A percentile compares a stretch with the other conserved stretches of the same genome.
phyloP scores from a whole-genome alignment of 1,140 invertebrate genomes.

The Drosophila tsacasi region DNA sequence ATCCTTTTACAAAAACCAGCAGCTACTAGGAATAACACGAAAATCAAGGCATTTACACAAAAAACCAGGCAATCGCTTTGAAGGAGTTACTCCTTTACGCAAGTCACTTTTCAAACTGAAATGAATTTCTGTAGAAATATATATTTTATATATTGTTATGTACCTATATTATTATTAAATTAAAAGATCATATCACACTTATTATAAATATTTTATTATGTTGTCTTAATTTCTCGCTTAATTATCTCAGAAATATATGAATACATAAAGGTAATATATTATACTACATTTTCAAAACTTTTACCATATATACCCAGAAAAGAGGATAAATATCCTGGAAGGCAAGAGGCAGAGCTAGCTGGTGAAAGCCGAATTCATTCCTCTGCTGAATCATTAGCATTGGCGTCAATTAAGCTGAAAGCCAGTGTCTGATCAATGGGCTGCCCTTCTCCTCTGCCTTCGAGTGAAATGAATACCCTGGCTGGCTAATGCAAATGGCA shows the following conservation, averaged over 20 bases:
- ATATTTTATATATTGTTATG: neutral
- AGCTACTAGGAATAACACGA: neutral
- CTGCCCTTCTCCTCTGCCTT: neutral
- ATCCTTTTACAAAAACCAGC: neutral
- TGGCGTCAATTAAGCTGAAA: constrained; percentile 25
- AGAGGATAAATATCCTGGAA: neutral
- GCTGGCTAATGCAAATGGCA: constrained; percentile 25
- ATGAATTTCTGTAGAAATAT: neutral
- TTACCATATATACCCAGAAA: neutral
- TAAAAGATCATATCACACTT: neutral
- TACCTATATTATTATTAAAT: neutral
- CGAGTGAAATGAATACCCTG: constrained; percentile 19
- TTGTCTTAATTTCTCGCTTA: neutral
- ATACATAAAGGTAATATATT: neutral
- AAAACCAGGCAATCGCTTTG: neutral
- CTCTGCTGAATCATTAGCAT: constrained; percentile 41
- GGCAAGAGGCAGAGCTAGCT: too few relatives aligned
- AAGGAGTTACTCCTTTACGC: too few relatives aligned
- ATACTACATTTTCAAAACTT: neutral
- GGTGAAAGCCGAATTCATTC: constrained; percentile 45
- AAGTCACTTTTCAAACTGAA: rapidly evolving
- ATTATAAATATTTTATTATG: neutral
- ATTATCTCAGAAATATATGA: neutral
- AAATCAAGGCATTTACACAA: neutral
- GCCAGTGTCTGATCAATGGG: constrained; percentile 23